Evolutionary conservation across 2,797 vertebrate genomes (phyloP).

Genomic region (Aotus griseimembra): DNA sequence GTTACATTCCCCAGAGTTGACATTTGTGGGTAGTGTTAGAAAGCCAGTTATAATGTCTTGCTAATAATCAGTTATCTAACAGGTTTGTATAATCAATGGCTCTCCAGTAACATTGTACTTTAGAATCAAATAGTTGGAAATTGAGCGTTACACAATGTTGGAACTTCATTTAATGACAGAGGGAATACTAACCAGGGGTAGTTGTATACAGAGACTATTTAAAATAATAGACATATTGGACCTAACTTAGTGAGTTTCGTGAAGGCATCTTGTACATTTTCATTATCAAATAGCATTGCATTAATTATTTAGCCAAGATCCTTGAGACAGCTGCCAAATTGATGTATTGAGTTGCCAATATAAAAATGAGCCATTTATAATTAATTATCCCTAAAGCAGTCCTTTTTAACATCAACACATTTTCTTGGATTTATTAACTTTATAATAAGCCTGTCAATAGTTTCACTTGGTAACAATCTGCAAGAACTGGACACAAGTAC

Average conservation of each 20-base stretch:
- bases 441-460: not conserved
- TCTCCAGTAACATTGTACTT: not conserved
- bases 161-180: not conserved
- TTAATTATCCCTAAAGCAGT: constrained; percentile 74
- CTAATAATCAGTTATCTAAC: not conserved
- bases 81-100: not conserved
- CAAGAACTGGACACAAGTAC: not conserved
- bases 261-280: not conserved
- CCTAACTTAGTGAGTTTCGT: not conserved
- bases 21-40: constrained; percentile 24
- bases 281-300: not conserved
- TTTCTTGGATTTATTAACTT: constrained; percentile 20
- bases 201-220: not conserved
- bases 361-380: constrained; percentile 72
- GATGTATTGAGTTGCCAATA: constrained; percentile 63
- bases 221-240: not conserved
- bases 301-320: constrained; percentile 56
- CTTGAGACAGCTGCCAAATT: constrained; percentile 70
- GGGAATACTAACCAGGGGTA: not conserved
- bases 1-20: not conserved
- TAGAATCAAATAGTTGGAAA: not conserved
- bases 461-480: constrained; percentile 34
- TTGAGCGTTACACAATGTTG: not conserved
- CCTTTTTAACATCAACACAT: constrained; percentile 18
- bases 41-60: not conserved